Evolutionary conservation across 2,113 vertebrate genomes (phyloP).

Genomic region (Paradisaea rubra): DNA sequence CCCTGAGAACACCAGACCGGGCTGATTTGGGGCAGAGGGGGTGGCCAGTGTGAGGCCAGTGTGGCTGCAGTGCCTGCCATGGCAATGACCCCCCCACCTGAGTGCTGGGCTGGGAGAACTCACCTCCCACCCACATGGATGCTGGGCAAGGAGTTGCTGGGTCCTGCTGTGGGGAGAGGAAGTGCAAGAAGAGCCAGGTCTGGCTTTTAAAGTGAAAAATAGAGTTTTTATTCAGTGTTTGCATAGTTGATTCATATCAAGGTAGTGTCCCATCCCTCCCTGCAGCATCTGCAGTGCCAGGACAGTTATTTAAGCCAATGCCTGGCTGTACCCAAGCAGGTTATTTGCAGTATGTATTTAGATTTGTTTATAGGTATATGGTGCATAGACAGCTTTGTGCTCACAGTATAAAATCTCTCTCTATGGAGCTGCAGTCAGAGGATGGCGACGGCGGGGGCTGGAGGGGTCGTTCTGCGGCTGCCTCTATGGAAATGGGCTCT

Average conservation of each 20-base stretch:
- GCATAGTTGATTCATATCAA: background rate
- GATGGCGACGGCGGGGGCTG: rapidly evolving
- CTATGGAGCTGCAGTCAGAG: background rate
- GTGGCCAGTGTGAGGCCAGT: background rate
- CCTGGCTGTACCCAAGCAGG: background rate
- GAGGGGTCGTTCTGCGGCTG: background rate
- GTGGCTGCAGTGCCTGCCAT: background rate
- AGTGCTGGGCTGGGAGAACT: background rate
- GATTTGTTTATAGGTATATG: background rate
- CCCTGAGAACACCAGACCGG: background rate
- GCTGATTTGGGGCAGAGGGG: background rate
- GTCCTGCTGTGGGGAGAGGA: background rate
- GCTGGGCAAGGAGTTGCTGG: background rate
- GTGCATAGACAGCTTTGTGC: background rate
- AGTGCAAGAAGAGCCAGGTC: background rate
- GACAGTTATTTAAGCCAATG: rapidly evolving
- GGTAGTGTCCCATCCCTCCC: background rate
- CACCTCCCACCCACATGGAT: rapidly evolving
- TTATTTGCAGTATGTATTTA: background rate
- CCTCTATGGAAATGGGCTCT: background rate
- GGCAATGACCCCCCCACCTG: background rate
- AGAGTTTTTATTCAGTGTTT: conserved; percentile 65
- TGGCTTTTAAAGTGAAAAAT: conserved; percentile 63
- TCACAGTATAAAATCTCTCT: background rate
- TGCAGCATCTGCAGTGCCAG: background rate